Evolutionary conservation across 2,113 vertebrate species (phyloP), one percentile per base, ranked within the genome.

Genomic region (Callipepla squamata): DNA sequence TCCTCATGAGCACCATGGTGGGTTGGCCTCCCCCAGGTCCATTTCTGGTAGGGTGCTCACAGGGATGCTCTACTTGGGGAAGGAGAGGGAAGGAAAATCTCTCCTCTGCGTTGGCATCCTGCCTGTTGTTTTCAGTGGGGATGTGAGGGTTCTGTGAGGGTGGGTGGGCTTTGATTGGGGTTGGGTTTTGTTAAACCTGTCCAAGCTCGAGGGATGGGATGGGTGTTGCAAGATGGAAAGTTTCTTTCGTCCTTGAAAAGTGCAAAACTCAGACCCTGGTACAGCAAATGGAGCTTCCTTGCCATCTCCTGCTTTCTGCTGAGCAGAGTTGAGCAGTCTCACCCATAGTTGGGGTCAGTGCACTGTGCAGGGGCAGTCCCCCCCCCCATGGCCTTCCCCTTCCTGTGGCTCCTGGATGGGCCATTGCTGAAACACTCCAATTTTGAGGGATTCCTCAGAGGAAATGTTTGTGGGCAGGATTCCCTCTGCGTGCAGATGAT

Each of bases 1-100:
- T 98, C 83, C 97, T 99, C 81, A 94, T 97, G 89, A 97, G 98
- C 76, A 98, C 98, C 53, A 97, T 99, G 98, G 99, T 99, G 91
- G 97, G 98, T 90, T 3, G 40, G 2, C 47, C 45, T 62, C 75
- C 18, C 14, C 22, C 0, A 0, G 9, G 13, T 40, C 53, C 3
- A 2, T 32, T 68, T 8, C 63, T 6, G 8, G 14, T 12, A 53
- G 50, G 12, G 11, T 63, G 48, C 45, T 53, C 34, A 6, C 20
- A 61, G 40, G 30, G 47, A 30, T 36, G 36, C 38, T 67, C 73
- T 32, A 22, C 22, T 32, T 32, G 45, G 1, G 14, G 58, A 67
- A 66, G 40, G 42, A 53, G 22, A 21, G 53, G 38, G 26, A 70
- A 57, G 36, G 48, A 53, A 69, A 72, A 61, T 17, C 19, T 72